phyloP scores from a whole-genome alignment of 2,113 vertebrate species.

The Mustela lutreola region DNA sequence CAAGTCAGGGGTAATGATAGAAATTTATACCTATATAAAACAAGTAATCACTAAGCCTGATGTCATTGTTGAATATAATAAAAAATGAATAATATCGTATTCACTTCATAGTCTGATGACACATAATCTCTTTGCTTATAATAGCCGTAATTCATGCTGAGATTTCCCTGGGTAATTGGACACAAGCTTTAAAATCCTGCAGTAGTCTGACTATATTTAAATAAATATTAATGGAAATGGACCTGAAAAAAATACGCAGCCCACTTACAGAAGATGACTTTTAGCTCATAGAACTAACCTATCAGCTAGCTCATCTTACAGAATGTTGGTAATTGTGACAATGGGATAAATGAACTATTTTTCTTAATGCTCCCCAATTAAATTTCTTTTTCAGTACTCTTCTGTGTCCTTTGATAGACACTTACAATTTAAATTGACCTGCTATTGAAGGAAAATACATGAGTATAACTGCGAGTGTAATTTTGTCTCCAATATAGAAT shows the following conservation, averaged over 20 bases:
- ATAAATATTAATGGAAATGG: not conserved
- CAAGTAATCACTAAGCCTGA: not conserved
- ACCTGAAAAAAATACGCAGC: not conserved
- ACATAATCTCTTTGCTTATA: slow-evolving; percentile 19
- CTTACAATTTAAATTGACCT: slow-evolving; percentile 9
- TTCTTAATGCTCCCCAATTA: slow-evolving; percentile 22
- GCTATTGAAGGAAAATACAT: not conserved
- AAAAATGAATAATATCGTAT: not conserved
- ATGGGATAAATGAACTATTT: not conserved
- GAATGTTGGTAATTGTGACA: slow-evolving; percentile 52
- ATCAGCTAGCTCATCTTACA: not conserved
- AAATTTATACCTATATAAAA: not conserved
- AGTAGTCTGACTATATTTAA: not conserved
- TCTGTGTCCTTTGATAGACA: not conserved
- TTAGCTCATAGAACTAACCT: not conserved
- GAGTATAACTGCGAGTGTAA: not conserved
- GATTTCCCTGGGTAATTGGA: not conserved
- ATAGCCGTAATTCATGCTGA: not conserved
- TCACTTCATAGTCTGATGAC: not conserved
- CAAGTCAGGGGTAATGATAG: slow-evolving; percentile 11
- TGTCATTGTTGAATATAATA: slow-evolving; percentile 31
- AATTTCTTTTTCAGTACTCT: not conserved
- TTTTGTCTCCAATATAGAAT: slow-evolving; percentile 21
- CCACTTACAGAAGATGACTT: not conserved
- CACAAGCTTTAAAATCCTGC: slow-evolving; percentile 16